Percentiles rank a stretch among this genome's conserved stretches.
Conservation (phyloP, 2,888 invertebrate genomes). For the Platycnemis pennipes region DNA sequence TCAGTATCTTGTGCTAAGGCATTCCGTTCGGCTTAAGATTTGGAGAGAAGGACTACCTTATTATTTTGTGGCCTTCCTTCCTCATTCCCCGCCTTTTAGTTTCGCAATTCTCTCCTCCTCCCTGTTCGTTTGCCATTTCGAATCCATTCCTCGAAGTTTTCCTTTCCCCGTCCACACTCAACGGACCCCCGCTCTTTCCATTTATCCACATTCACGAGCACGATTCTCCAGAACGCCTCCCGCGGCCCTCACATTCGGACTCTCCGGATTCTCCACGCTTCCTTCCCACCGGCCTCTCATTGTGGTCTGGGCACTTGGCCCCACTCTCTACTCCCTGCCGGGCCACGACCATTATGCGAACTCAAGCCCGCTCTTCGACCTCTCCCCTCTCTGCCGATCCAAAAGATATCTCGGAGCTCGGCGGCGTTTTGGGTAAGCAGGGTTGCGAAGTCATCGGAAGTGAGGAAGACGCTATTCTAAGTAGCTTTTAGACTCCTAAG, state of each 20-base stretch:
- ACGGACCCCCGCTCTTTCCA: not conserved
- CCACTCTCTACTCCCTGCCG: not conserved
- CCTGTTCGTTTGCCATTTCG: not conserved
- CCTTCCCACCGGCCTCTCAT: not conserved
- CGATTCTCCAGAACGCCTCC: not conserved
- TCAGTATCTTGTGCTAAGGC: too few relatives aligned
- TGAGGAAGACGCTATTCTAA: not conserved
- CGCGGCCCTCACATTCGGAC: not conserved
- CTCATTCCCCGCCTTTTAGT: not conserved
- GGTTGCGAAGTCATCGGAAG: slow-evolving; percentile 1
- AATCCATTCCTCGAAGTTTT: not conserved
- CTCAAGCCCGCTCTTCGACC: not conserved
- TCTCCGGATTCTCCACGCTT: not conserved
- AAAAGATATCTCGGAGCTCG: not conserved
- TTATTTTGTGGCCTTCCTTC: not conserved
- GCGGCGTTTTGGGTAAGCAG: not conserved
- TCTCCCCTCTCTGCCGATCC: not conserved
- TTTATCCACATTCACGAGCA: too few relatives aligned
- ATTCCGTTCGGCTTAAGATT: too few relatives aligned
- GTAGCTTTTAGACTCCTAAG: not conserved
- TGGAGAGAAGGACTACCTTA: too few relatives aligned
- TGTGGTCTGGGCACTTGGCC: not conserved
- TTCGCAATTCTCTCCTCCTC: not conserved
- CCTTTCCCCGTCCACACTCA: not conserved
- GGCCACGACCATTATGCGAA: not conserved